Evolutionary conservation across 2,113 vertebrate species (phyloP), one percentile per base, ranked within the genome.

Genomic region (Machaerirhynchus nigripectus): DNA sequence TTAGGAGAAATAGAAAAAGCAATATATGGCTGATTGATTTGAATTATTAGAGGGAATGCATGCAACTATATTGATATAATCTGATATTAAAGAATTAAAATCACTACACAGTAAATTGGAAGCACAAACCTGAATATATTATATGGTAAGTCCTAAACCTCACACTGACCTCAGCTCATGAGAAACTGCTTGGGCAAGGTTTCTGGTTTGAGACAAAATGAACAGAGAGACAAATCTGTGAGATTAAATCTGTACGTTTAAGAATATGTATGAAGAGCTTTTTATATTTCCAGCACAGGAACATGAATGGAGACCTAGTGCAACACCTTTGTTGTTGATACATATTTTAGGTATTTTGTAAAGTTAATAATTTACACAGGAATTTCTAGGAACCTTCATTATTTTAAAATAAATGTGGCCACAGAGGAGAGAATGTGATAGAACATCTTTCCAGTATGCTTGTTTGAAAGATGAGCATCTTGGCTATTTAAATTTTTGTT

Each of bases 81-180:
- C 17, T 69, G 79, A 91, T 96, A 97, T 92, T 97, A 97, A 96
- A 94, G 87, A 94, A 90, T 81, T 95, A 93, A 86, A 95, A 92
- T 95, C 56, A 81, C 80, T 86, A 46, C 75, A 87, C 39, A 74
- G 95, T 97, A 97, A 98, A 97, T 96, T 95, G 95, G 96, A 96
- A 89, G 73, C 92, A 92, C 91, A 96, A 96, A 96, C 74, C 50
- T 56, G 28, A 95, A 93, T 89, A 59, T 82, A 85, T 91, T 93
- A 85, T 82, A 80, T 93, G 82, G 64, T 83, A 93, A 96, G 60
- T 89, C 59, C 85, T 97, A 97, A 96, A 92, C 88, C 94, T 97
- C 90, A 80, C 95, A 81, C 35, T 90, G 89, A 93, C 93, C 81
- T 96, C 93, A 91, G 97, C 93, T 98, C 84, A 8, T 82, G 93